Percentiles rank a stretch among this genome's conserved stretches.
Evolutionary conservation across 2,888 invertebrate genomes (phyloP).

Genomic region (Pediacus dermestoides): DNA sequence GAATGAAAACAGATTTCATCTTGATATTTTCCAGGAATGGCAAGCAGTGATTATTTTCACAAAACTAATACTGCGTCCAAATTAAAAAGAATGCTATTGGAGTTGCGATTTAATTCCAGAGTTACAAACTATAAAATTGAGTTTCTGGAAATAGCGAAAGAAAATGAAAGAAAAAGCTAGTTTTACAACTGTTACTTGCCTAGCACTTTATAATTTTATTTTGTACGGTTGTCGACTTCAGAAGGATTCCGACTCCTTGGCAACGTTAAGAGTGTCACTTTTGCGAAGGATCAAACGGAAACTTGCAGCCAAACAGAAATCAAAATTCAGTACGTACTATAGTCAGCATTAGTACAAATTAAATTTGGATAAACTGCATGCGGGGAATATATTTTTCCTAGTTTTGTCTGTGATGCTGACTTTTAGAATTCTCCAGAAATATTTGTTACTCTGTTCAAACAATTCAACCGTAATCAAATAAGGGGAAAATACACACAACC

Average conservation of each 20-base stretch:
- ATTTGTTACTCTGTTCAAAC: constrained; percentile 12
- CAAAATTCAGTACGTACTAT: constrained; percentile 21
- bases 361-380: no score
- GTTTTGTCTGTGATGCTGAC: no score
- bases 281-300: constrained; percentile 27
- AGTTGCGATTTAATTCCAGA: constrained; percentile 16
- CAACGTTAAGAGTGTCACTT: constrained; percentile 26
- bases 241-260: no score
- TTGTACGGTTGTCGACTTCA: constrained; percentile 27
- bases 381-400: no score
- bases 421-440: no score
- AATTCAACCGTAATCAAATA: no score
- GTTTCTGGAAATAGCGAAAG: constrained; percentile 23
- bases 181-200: constrained; percentile 29
- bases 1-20: no score
- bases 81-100: no score
- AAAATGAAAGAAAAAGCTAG: constrained; percentile 25
- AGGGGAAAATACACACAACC: constrained; percentile 9
- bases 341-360: constrained; percentile 22
- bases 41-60: no score
- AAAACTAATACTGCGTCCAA: no score
- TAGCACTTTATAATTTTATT: constrained; percentile 34
- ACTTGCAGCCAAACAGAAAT: constrained; percentile 22
- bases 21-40: no score
- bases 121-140: constrained; percentile 28